Evolutionary conservation across 2,888 invertebrate species (phyloP).

Genomic region (Apamea anceps): DNA sequence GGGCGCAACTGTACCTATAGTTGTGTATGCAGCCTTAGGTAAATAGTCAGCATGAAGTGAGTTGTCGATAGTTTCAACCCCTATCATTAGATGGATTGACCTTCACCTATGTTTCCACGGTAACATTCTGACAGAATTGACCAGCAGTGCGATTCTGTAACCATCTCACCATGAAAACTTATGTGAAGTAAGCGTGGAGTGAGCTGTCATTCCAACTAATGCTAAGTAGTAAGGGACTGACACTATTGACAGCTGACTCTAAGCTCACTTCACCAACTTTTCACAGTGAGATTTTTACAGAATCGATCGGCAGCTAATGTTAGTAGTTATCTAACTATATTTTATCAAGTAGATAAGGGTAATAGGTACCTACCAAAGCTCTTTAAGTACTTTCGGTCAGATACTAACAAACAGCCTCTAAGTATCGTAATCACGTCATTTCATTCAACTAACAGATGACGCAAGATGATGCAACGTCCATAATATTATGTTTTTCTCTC

Average conservation of each 20-base stretch:
- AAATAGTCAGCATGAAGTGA: background rate
- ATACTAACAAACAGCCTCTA: background rate
- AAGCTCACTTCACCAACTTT: background rate
- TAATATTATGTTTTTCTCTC: constrained; percentile 53
- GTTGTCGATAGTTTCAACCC: background rate
- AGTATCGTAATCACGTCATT: background rate
- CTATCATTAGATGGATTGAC: background rate
- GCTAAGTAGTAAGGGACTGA: too few species aligned
- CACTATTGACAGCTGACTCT: too few species aligned
- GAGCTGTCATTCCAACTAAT: too few species aligned
- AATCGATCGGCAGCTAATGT: background rate
- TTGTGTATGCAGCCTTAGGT: background rate
- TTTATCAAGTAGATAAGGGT: background rate
- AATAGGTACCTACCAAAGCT: too few species aligned
- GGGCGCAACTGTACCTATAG: too few species aligned
- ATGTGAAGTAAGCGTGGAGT: too few species aligned
- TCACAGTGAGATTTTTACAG: background rate
- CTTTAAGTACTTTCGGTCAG: background rate
- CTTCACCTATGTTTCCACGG: background rate
- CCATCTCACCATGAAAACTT: too few species aligned
- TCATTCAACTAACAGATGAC: constrained; percentile 40
- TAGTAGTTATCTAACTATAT: background rate
- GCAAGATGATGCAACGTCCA: constrained; percentile 55
- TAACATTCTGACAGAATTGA: background rate
- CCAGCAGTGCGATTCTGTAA: background rate